Evolutionary conservation across 1,140 invertebrate genomes (phyloP), one percentile per base, ranked within the genome.

Genomic region (Sinonovacula constricta): DNA sequence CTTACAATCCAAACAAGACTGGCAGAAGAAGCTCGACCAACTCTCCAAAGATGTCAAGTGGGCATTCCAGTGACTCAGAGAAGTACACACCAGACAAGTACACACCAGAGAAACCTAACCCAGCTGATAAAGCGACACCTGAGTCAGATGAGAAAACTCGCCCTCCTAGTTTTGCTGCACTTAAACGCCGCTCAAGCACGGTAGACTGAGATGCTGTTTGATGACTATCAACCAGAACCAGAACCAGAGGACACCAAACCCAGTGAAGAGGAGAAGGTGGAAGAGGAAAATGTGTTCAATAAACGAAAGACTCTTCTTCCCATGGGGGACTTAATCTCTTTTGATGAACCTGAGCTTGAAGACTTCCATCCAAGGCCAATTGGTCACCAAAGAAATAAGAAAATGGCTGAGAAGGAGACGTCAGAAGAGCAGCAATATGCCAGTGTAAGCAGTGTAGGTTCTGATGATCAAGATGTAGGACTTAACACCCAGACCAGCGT

Each of bases 401-500:
- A 63, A 28, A 51, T 39, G n/a, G 66, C 65, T 15, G 4, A 22
- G 0, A 65, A 56, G n/a, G 51, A 56, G 49, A 49, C 53, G 26
- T 57, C 45, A 18, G 54, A 45, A 33, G 60, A 22, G 54, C 60
- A 66, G 22, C 53, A 66, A 30, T 63, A 56, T 24, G 60, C 70
- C 7, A 84, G 83, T 75, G 75, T 76, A 2, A 72, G 79, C 60
- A 81, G 85, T 51, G 28, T 67, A 57, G 83, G 85, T 39, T 81
- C 79, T 30, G 80, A 79, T 12, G 82, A 81, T 70, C 67, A 45
- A 24, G 78, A 72, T 30, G 78, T 78, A 63, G 67, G 62, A 0
- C 60, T 78, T 28, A 75, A 54, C 66, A 71, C 59, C 60, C 83
- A 78, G 36, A 93, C 92, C 14, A 94, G 93, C 86, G 87, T 94